These are phyloP conservation scores for Peromyscus leucopus DNA, from an alignment of 2,113 vertebrate genomes.

Conservation along the genomic window DNA sequence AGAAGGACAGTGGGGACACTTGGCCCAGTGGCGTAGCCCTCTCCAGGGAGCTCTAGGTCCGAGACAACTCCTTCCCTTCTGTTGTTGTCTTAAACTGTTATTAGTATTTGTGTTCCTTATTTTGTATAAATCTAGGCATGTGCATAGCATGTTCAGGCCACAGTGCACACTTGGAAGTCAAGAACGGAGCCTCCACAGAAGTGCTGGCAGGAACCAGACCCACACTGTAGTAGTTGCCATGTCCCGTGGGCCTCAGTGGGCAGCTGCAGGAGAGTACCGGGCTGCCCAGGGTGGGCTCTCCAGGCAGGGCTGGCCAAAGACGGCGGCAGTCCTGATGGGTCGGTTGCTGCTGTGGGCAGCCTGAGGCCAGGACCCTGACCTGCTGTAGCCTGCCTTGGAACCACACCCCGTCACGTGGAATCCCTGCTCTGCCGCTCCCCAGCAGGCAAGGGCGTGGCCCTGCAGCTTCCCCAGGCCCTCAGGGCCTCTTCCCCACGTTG, in stretches of 20 bases:
- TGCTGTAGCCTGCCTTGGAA: neutral
- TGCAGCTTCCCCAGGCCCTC: neutral
- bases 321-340: rapidly evolving
- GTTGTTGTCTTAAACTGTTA: neutral
- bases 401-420: neutral
- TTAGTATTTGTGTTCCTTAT: neutral
- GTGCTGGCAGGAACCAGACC: neutral
- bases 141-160: neutral
- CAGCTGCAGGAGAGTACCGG: neutral
- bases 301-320: neutral
- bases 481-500: rapidly evolving
- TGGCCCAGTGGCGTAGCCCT: rapidly evolving
- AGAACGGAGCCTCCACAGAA: neutral
- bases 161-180: neutral
- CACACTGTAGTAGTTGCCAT: neutral
- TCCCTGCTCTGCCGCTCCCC: neutral
- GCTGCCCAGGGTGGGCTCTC: too few relatives aligned
- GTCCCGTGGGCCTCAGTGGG: neutral
- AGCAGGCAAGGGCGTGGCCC: neutral
- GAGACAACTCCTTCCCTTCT: neutral
- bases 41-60: neutral
- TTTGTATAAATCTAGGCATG: neutral
- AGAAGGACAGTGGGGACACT: rapidly evolving
- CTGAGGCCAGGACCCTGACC: neutral
- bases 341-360: rapidly evolving